Evolutionary conservation across 2,888 invertebrate species (phyloP).

Genomic region (Pedicia rivosa): DNA sequence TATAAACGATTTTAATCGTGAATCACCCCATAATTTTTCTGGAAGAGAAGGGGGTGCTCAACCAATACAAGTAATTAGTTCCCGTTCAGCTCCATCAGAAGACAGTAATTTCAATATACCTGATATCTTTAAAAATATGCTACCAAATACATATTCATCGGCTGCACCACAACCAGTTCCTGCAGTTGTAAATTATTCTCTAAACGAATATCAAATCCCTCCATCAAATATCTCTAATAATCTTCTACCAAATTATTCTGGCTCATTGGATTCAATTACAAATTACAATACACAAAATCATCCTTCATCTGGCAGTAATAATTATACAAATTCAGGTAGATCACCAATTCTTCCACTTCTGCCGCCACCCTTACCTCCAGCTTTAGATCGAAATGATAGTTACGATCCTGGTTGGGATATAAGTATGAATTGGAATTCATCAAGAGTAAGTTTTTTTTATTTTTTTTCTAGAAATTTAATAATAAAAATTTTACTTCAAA

Average conservation of each 20-base stretch:
- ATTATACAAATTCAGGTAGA: neutral
- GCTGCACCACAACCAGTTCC: conserved; percentile 18
- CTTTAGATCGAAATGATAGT: conserved; percentile 22
- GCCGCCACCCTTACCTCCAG: conserved; percentile 27
- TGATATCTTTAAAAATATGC: conserved; percentile 33
- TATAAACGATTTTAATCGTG: conserved; percentile 30
- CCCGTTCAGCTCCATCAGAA: conserved; percentile 35
- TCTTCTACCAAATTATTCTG: conserved; percentile 1
- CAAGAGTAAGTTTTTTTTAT: conserved; percentile 8
- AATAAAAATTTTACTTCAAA: conserved; percentile 16
- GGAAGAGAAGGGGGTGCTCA: conserved; percentile 24
- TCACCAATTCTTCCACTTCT: conserved; percentile 17
- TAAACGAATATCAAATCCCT: conserved; percentile 6
- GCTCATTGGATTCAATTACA: neutral
- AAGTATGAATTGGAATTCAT: conserved; percentile 29
- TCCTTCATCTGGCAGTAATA: neutral
- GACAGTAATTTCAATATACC: conserved; percentile 25
- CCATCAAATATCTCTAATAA: conserved; percentile 1
- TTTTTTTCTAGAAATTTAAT: conserved; percentile 11
- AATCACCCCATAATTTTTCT: conserved; percentile 13
- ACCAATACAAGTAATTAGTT: conserved; percentile 40
- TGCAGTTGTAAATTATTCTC: conserved; percentile 12
- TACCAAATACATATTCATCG: conserved; percentile 17
- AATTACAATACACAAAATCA: conserved; percentile 1
- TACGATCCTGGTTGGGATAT: conserved; percentile 30